Base-by-base conservation (phyloP, 2,888 invertebrate genomes). In the Stratiomys singularior region DNA sequence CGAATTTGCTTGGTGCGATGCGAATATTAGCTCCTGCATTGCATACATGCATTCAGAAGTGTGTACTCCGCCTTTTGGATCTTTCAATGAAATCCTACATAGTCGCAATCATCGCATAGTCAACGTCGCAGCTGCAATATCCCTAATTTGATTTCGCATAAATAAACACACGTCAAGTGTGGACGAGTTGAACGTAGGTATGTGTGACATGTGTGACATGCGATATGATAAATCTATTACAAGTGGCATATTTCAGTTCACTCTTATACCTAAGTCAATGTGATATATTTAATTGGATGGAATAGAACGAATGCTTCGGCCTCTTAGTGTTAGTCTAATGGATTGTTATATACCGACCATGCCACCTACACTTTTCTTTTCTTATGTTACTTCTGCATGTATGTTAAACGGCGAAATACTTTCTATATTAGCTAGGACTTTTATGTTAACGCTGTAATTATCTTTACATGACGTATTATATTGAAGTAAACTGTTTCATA, bases 191-290 rank as follows among this genome's bases (percentile, higher is more conserved):
- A 72, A n/a, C 18, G 72, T 72, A 52, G 52, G 52, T 52, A 46
- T 47, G 30, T 58, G 56, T 52, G 28, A 72, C 52, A 56, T 58
- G 74, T 60, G 74, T 74, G 74, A 74, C 74, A 37, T 74, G 74
- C 74, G 60, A 74, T 74, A 74, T 74, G 74, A 74, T 74, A 74
- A 74, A 58, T 58, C 74, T 60, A 74, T 74, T 74, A 74, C 58
- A 60, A 37, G 37, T 74, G 60, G 23, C 74, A 74, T 60, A 56
- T 58, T 37, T 58, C 27, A 72, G 72, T 9, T 56, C 30, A 58
- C 72, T 58, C 27, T 23, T 23, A 47, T 37, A 66, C 30, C 47
- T 47, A 47, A 46, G 46, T 69, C 47, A 69, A 23, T 44, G 69
- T 69, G 69, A 47, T 69, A 47, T 0, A 69, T 21, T 69, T 69